These are phyloP conservation scores for Venustoraphidia nigricollis DNA, from an alignment of 2,888 invertebrate species.

Conservation along the genomic window DNA sequence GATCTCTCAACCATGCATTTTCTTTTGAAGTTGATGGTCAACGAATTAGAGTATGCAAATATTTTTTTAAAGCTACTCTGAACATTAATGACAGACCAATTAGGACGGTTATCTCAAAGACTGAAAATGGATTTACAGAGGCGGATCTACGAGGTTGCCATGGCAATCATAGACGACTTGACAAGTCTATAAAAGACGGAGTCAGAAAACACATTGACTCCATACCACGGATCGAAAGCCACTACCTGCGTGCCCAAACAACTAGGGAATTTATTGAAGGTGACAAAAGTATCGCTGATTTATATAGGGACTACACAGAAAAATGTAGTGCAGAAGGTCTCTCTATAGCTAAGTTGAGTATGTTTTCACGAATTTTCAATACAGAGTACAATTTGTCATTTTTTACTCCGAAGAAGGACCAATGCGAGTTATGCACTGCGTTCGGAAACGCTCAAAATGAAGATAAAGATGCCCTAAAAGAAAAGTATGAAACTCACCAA, in stretches of 20 bases:
- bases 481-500: slow-evolving; percentile 10
- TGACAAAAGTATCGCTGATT: background rate
- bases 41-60: slow-evolving; percentile 7
- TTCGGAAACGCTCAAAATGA: background rate
- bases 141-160: no score
- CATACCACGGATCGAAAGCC: slow-evolving; percentile 10
- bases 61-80: slow-evolving; percentile 7
- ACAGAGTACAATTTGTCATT: background rate
- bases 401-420: background rate
- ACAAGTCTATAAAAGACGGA: background rate
- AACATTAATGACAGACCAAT: slow-evolving; percentile 7
- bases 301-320: background rate
- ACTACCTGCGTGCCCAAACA: slow-evolving; percentile 9
- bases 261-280: slow-evolving; percentile 10
- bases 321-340: background rate
- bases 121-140: slow-evolving; percentile 3
- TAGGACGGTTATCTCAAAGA: slow-evolving; percentile 7
- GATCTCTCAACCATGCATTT: background rate
- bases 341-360: background rate
- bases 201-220: slow-evolving; percentile 10
- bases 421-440: background rate
- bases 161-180: background rate
- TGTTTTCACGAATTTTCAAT: background rate
- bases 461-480: background rate
- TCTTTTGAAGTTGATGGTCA: slow-evolving; percentile 17